Conservation (phyloP, 2,113 vertebrate genomes). For the Passerina amoena region DNA sequence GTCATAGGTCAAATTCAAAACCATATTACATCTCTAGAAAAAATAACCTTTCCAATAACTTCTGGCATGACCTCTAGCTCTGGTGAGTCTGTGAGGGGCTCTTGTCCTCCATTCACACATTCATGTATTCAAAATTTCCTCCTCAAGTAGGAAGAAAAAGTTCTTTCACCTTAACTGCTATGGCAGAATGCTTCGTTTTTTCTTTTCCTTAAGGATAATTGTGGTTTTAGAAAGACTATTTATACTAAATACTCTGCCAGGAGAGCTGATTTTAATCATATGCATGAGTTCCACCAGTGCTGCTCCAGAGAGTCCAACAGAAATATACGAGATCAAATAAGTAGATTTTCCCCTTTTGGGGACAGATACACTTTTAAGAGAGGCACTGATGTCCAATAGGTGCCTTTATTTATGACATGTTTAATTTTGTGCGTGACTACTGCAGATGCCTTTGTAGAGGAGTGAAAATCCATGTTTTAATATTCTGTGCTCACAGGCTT, state of each 20-base stretch:
- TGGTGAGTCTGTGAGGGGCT: slow-evolving; percentile 19
- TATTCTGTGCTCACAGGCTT: neutral
- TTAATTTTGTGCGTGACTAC: slow-evolving; percentile 25
- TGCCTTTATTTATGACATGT: neutral
- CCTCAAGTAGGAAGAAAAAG: neutral
- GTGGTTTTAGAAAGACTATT: neutral
- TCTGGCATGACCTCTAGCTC: slow-evolving; percentile 27
- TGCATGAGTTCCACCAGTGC: neutral
- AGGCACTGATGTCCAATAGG: slow-evolving; percentile 26
- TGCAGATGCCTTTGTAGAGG: neutral
- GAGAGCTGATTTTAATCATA: slow-evolving; percentile 25
- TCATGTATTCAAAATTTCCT: slow-evolving; percentile 50
- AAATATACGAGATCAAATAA: neutral
- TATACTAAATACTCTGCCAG: neutral
- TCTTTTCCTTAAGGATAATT: neutral
- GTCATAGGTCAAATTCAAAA: slow-evolving; percentile 60
- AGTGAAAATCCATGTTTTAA: neutral
- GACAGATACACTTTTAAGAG: slow-evolving; percentile 21
- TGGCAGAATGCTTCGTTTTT: neutral
- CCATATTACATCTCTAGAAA: slow-evolving; percentile 31
- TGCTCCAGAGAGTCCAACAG: neutral
- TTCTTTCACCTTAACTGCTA: neutral
- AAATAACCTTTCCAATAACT: slow-evolving; percentile 55
- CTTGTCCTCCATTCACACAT: slow-evolving; percentile 40
- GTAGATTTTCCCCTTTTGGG: slow-evolving; percentile 17